Evolutionary conservation across 2,797 vertebrate species (phyloP).

Genomic region (Aulostomus chinensis): DNA sequence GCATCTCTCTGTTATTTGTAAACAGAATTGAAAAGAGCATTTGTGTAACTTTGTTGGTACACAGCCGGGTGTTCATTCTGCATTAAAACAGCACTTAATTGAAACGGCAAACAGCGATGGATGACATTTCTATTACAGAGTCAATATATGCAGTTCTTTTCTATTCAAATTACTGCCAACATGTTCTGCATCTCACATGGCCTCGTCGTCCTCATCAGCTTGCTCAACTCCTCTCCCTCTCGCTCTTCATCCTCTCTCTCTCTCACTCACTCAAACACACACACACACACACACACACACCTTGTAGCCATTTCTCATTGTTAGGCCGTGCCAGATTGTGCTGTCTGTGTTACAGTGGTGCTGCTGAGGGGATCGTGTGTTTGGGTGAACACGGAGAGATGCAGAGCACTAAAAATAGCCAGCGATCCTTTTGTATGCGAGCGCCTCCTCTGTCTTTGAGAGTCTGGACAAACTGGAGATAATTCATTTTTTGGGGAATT

Average conservation of each 20-base stretch:
- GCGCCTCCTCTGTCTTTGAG: constrained; percentile 22
- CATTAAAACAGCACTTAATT: constrained; percentile 15
- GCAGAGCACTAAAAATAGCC: constrained; percentile 53
- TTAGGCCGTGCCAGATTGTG: constrained; percentile 50
- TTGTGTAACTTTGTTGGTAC: background rate
- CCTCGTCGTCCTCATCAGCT: constrained; percentile 7
- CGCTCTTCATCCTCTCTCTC: constrained; percentile 11
- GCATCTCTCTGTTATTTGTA: background rate
- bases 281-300: background rate
- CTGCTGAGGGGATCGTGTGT: no score
- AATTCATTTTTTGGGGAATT: constrained; percentile 4
- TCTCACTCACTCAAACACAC: no score
- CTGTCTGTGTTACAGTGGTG: constrained; percentile 10
- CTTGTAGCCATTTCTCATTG: constrained; percentile 53
- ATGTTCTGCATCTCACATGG: constrained; percentile 16
- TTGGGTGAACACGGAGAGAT: constrained; percentile 3
- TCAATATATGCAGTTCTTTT: constrained; percentile 9
- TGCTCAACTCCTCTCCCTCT: background rate
- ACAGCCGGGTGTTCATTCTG: background rate
- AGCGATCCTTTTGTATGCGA: constrained; percentile 33
- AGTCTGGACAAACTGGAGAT: constrained; percentile 8
- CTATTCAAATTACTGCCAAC: constrained; percentile 23
- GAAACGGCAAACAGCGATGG: constrained; percentile 5
- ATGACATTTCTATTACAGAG: constrained; percentile 27
- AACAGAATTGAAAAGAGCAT: background rate